Conservation (phyloP, 1,140 invertebrate genomes). For the Ganaspis sp. region DNA sequence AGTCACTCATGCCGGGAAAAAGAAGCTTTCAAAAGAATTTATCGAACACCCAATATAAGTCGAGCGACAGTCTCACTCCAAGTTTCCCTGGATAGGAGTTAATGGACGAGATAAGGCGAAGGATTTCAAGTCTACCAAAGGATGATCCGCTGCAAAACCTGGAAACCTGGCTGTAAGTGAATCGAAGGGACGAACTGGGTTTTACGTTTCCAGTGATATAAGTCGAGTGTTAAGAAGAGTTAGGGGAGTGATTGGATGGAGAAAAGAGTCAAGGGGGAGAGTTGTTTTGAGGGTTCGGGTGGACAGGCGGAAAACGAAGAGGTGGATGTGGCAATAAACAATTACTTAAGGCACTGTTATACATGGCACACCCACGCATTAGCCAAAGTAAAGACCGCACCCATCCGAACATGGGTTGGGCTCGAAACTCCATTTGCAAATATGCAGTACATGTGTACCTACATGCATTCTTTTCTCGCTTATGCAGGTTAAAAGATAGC, state of each 20-base stretch:
- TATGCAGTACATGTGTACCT: conserved; percentile 1
- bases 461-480: neutral
- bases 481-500: conserved; percentile 17
- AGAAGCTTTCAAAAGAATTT: conserved; percentile 8
- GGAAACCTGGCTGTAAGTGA: conserved; percentile 16
- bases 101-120: conserved; percentile 28
- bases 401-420: conserved; percentile 66
- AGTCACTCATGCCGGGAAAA: neutral
- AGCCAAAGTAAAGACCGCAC: conserved; percentile 71
- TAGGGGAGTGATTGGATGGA: neutral
- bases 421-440: conserved; percentile 56
- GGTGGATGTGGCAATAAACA: conserved; percentile 72
- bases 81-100: conserved; percentile 18
- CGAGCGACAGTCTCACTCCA: conserved; percentile 11
- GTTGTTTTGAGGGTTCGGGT: conserved; percentile 46
- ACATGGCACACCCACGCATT: conserved; percentile 72
- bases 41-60: conserved; percentile 12
- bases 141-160: conserved; percentile 22
- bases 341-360: conserved; percentile 74
- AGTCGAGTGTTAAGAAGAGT: neutral
- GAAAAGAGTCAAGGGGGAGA: conserved; percentile 45
- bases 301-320: conserved; percentile 58
- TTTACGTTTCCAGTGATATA: conserved; percentile 11
- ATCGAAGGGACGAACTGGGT: conserved; percentile 10
- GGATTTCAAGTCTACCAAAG: conserved; percentile 25